These are phyloP conservation scores for Campoplex nolae DNA, from an alignment of 2,888 invertebrate genomes.

Conservation along the genomic window DNA sequence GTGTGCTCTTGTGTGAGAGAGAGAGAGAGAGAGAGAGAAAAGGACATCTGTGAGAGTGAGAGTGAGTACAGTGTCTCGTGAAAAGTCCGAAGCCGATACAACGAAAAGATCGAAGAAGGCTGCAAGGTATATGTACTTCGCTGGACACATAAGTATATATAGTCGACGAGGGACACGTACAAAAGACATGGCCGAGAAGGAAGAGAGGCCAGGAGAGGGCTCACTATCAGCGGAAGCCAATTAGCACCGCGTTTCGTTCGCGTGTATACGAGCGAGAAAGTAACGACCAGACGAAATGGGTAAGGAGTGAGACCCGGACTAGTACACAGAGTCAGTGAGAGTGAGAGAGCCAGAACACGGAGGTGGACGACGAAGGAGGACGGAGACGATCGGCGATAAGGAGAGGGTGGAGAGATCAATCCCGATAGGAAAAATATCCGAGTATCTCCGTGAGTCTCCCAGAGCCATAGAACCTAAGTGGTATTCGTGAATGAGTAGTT, in stretches of 20 bases:
- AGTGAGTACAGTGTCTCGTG: constrained; percentile 47
- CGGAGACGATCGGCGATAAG: constrained; percentile 6
- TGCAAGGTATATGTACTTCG: constrained; percentile 32
- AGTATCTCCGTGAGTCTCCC: constrained; percentile 14
- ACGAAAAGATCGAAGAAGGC: constrained; percentile 46
- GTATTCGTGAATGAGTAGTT: constrained; percentile 27
- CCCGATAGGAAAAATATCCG: constrained; percentile 31
- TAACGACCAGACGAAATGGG: constrained; percentile 28
- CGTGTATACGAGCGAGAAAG: constrained; percentile 45
- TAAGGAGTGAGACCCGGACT: constrained; percentile 18
- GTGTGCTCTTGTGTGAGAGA: constrained; percentile 18
- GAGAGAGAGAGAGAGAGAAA: constrained; percentile 4
- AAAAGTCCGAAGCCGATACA: constrained; percentile 42
- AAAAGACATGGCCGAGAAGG: constrained; percentile 6
- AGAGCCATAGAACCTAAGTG: background rate
- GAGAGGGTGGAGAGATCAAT: constrained; percentile 26
- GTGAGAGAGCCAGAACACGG: constrained; percentile 30
- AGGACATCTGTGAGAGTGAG: constrained; percentile 44
- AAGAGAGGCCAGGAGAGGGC: constrained; percentile 32
- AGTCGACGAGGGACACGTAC: constrained; percentile 13
- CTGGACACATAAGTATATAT: constrained; percentile 10
- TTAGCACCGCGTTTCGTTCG: constrained; percentile 63
- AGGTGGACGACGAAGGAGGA: constrained; percentile 32
- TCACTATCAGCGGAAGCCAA: constrained; percentile 65
- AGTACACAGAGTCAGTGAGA: constrained; percentile 15